Evolutionary conservation across 2,888 invertebrate genomes (phyloP), one percentile per base, ranked within the genome.

Genomic region (Lycocerus yunnanus): DNA sequence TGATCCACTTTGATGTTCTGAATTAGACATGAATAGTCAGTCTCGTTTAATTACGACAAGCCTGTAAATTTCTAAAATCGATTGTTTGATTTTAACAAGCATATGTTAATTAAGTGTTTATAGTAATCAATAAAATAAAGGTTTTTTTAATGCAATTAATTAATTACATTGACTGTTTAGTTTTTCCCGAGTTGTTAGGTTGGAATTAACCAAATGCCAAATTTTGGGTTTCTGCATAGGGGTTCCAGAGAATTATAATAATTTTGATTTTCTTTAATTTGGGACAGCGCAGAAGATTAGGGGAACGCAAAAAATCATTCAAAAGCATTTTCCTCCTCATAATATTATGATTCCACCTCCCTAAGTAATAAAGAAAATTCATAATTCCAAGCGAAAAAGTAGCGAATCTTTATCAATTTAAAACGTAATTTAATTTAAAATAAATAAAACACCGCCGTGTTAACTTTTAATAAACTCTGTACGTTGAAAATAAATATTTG

Each of bases 21-120:
- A 63, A 63, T 63, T 63, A 63, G 61, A 15, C 61, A 63, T 20
- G 20, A 63, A 63, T 16, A 18, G 61, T 43, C 43, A 43, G 61
- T 18, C 61, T 63, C 61, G 20, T 63, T 20, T 63, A 20, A 63
- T 63, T 63, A 63, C 61, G 61, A 63, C 61, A 63, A 63, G 61
- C 61, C 61, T 63, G 16, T 20, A 63, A 63, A 63, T 14, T 63
- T 63, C 61, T 63, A 63, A 63, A 63, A 63, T 20, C 61, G 61
- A 63, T 63, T 63, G 60, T 16, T 60, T 43, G 43, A 43, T 43
- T 43, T 43, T 43, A 43, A 43, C 43, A 43, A n/a, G n/a, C 43
- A 43, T n/a, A 43, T 43, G 43, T 43, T n/a, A 43, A 43, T 43
- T 43, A 43, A 43, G 43, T 43, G 43, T 43, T 43, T 43, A 43